A percentile compares a stretch with the other conserved stretches of the same genome.
Conservation (phyloP, 1,140 invertebrate species). For the Hylyphantes graminicola region DNA sequence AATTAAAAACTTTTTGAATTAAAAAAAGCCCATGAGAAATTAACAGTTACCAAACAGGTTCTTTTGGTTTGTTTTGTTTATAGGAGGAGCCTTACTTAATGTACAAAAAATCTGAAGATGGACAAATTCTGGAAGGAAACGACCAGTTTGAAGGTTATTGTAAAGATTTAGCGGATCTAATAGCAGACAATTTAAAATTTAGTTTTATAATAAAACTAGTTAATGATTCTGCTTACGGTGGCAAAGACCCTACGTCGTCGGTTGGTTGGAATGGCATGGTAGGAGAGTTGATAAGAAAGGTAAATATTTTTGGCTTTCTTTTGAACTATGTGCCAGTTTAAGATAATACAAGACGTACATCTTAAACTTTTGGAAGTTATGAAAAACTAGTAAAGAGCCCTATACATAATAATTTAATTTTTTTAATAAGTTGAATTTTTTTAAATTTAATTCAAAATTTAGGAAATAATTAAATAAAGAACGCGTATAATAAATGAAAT, state of each 20-base stretch:
- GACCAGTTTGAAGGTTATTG: slow-evolving; percentile 92
- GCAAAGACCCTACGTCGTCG: slow-evolving; percentile 78
- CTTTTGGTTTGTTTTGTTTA: not conserved
- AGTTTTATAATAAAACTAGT: slow-evolving; percentile 82
- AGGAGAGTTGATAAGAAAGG: slow-evolving; percentile 91
- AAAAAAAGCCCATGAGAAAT: too few species aligned
- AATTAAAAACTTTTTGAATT: too few species aligned
- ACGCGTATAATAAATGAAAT: too few species aligned
- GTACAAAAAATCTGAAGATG: slow-evolving; percentile 75
- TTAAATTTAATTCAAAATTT: not conserved
- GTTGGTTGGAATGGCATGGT: slow-evolving; percentile 96
- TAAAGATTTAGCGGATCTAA: slow-evolving; percentile 89
- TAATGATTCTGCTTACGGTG: slow-evolving; percentile 86
- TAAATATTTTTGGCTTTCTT: slow-evolving; percentile 70
- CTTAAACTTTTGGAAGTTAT: not conserved
- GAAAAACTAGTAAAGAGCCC: not conserved
- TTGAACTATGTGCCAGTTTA: not conserved
- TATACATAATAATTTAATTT: not conserved
- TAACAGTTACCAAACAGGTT: too few species aligned
- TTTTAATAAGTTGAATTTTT: not conserved
- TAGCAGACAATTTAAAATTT: slow-evolving; percentile 83
- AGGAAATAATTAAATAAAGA: too few species aligned
- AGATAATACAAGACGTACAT: not conserved
- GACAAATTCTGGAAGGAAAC: slow-evolving; percentile 81
- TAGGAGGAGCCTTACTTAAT: slow-evolving; percentile 89